Base-by-base conservation (phyloP, 2,888 invertebrate genomes). In the Linyphia triangularis region DNA sequence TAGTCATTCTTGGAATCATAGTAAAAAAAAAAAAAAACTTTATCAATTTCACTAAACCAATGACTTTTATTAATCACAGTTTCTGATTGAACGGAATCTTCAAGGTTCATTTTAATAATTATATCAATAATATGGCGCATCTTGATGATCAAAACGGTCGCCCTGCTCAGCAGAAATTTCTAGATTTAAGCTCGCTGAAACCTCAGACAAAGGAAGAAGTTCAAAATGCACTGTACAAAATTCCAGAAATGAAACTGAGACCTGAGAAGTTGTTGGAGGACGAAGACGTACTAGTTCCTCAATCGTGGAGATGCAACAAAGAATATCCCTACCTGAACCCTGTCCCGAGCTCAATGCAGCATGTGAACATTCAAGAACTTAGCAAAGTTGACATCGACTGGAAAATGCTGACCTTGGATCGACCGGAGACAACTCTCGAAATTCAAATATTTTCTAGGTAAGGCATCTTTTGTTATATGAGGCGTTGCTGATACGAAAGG, bases 241-340 rank as follows among this genome's bases (percentile, higher is more conserved):
- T 97, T 13, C 97, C 97, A 0, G 97, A 98, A 92, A 97, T 96
- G 92, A 97, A 97, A 93, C 96, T 97, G 91, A 95, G 96, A 90
- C 95, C 96, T 0, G 97, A 97, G 92, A 97, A 96, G 94, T 95
- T 97, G 0, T 95, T 94, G 90, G 93, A 94, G 22, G 97, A 97
- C 91, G 96, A 96, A 90, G 59, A 81, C 10, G 22, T 69, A 5
- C 37, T 65, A 6, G 19, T 24, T 4, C 63, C 40, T 7, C 19
- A 67, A 22, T 77, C 78, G 1, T 70, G 78, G 59, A 85, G 61
- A 19, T 33, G 59, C 3, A 19, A n/a, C n/a, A 1, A n/a, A n/a
- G n/a, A 26, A 9, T 69, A 33, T 73, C 83, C n/a, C 51, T 91
- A 86, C 89, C 95, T 95, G 91, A 96, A 97, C 93, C 97, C 97